Base-by-base conservation (phyloP, 2,113 vertebrate species). In the Chiloscyllium plagiosum region DNA sequence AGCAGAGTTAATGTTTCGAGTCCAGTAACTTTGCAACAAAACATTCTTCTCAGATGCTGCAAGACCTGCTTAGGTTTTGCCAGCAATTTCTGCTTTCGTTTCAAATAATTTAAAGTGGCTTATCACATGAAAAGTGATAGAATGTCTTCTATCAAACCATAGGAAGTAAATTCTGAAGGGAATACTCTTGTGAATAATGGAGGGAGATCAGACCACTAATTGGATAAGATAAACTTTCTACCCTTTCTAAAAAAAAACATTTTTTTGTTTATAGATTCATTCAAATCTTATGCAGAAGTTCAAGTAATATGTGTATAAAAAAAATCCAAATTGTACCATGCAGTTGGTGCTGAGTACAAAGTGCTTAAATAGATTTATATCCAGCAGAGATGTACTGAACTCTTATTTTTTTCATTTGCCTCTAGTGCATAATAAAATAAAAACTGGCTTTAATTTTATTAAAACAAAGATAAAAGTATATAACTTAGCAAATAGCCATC, bases 141-240 rank as follows among this genome's bases (percentile, higher is more conserved):
- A 69, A 94, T 69, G 37, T 47, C 65, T 42, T 69, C 42, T 68
- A 22, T 69, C 20, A 47, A 69, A 7, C 92, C 7, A 12, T 69
- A 94, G n/a, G 26, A 69, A 69, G 22, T 66, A 94, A 69, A 66
- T 65, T 94, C 65, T 69, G 65, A 69, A 66, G 66, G 65, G 92
- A 94, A 94, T 12, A 17, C 69, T 69, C 66, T 37, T 94, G n/a
- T 94, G 92, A 94, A 94, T 37, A 94, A 47, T 94, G 42, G 5
- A 47, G 92, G 4, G 65, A 69, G 66, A 94, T 69, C 69, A 37
- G 92, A 69, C 50, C 42, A 52, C 68, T 69, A 72, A 72, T 52
- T 95, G 94, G 94, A 72, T 69, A 94, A 52, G 26, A 66, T 93
- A 50, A 24, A 70, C 24, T 72, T 70, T 69, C 92, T 69, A 24